Evolutionary conservation across 2,888 invertebrate genomes (phyloP), one percentile per base, ranked within the genome.

Genomic region (Corbicula japonica): DNA sequence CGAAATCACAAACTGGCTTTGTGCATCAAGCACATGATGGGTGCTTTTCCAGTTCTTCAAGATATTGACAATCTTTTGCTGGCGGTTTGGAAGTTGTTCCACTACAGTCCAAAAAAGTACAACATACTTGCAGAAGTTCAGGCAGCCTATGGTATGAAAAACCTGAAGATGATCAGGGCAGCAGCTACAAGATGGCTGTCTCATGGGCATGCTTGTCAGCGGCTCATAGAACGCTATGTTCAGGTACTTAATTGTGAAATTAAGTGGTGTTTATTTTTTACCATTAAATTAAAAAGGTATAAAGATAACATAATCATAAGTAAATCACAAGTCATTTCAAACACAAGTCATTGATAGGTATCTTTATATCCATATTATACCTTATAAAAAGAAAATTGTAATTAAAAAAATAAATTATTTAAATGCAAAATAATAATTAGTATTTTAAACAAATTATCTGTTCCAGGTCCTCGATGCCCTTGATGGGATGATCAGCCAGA

Each of bases 121-220:
- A 61, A 30, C 10, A 48, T 60, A 3, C 60, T 73, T 32, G 35
- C 23, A 35, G 58, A 56, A 10, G 48, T 73, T 2, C 73, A 73
- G 32, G 21, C 12, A 12, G n/a, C 58, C 0, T 73, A 73, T 63
- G 60, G 60, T 1, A 12, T 66, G 60, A 73, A 46, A n/a, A 66
- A 65, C 3, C 60, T 73, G 23, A 58, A 48, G 28, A 26, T 73
- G 10, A 23, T 73, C n/a, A 28, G 60, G n/a, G 73, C 73, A 26
- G 34, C 58, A 28, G 50, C 73, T 15, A 66, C 73, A 26, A n/a
- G 66, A 26, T 73, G 73, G 73, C 50, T 66, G 41, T 66, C 65
- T 2, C 73, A 73, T 66, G 58, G 66, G 3, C 23, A 41, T 1
- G 65, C 66, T 12, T 73, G 73, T 38, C 34, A 21, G 5, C 23